Conservation (phyloP, 2,888 invertebrate genomes). For the Spialia ferax region DNA sequence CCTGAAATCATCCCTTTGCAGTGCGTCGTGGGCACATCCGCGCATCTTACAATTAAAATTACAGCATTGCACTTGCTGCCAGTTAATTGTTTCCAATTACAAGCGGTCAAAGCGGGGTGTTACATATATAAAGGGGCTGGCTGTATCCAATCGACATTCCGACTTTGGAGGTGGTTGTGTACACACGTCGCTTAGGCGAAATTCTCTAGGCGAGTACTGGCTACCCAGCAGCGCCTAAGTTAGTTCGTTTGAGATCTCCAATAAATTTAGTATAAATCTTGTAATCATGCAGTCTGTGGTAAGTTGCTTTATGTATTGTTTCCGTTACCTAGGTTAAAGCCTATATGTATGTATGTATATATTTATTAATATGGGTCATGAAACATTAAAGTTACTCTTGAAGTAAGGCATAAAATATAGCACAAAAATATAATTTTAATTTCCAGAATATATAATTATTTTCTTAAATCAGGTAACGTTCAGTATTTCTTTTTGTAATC, state of each 20-base stretch:
- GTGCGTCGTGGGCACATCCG: slow-evolving; percentile 52
- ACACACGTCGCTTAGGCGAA: slow-evolving; percentile 82
- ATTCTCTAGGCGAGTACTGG: slow-evolving; percentile 85
- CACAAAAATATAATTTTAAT: no score
- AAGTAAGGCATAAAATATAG: no score
- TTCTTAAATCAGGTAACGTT: no score
- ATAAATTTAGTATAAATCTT: slow-evolving; percentile 68
- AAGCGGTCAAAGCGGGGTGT: slow-evolving; percentile 71
- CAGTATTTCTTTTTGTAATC: no score
- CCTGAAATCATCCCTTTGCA: slow-evolving; percentile 47
- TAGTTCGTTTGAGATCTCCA: slow-evolving; percentile 86
- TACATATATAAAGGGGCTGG: slow-evolving; percentile 78
- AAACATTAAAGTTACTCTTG: no score
- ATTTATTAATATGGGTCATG: no score
- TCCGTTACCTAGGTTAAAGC: background rate
- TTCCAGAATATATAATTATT: no score
- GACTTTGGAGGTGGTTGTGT: slow-evolving; percentile 72
- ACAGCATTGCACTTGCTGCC: slow-evolving; percentile 75
- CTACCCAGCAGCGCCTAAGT: slow-evolving; percentile 79
- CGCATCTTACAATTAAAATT: slow-evolving; percentile 79
- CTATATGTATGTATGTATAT: background rate
- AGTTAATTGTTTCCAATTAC: slow-evolving; percentile 85
- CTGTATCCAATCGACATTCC: slow-evolving; percentile 74
- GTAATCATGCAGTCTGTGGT: slow-evolving; percentile 85
- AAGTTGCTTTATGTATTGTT: slow-evolving; percentile 56